Conservation (phyloP, 2,113 vertebrate species). For the Vidua macroura region DNA sequence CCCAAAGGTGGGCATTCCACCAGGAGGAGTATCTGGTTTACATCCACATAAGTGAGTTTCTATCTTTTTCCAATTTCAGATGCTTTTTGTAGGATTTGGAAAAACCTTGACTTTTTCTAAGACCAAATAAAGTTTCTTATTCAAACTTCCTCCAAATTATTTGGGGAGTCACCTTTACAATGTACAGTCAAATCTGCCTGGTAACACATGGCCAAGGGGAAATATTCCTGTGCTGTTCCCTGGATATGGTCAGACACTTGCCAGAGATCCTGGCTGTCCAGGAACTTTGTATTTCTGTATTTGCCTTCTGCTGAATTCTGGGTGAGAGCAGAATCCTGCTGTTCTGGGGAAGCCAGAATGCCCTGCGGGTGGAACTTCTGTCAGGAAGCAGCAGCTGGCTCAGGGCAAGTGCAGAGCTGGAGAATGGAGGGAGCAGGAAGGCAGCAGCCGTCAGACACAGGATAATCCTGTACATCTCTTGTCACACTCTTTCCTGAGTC, state of each 20-base stretch:
- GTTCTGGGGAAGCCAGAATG: neutral
- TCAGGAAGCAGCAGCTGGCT: neutral
- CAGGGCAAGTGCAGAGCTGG: neutral
- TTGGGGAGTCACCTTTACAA: neutral
- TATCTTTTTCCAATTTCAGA: neutral
- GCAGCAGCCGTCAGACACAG: neutral
- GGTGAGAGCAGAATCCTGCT: neutral
- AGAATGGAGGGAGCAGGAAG: neutral
- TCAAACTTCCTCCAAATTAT: neutral
- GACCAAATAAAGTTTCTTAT: conserved; percentile 10
- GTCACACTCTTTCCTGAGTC: neutral
- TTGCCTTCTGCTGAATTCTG: neutral
- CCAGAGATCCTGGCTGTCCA: neutral
- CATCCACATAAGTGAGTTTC: neutral
- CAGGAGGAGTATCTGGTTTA: neutral
- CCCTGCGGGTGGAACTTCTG: neutral
- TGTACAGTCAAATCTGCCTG: neutral
- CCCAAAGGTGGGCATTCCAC: neutral
- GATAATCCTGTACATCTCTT: neutral
- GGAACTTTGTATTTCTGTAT: neutral
- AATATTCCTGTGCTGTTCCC: neutral
- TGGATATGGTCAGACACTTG: neutral
- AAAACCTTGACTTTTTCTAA: neutral
- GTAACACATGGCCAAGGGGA: neutral
- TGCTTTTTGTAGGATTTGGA: neutral